Percentiles rank a stretch among this genome's conserved stretches.
phyloP scores from a whole-genome alignment of 2,113 vertebrate genomes.

The Megaptera novaeangliae region DNA sequence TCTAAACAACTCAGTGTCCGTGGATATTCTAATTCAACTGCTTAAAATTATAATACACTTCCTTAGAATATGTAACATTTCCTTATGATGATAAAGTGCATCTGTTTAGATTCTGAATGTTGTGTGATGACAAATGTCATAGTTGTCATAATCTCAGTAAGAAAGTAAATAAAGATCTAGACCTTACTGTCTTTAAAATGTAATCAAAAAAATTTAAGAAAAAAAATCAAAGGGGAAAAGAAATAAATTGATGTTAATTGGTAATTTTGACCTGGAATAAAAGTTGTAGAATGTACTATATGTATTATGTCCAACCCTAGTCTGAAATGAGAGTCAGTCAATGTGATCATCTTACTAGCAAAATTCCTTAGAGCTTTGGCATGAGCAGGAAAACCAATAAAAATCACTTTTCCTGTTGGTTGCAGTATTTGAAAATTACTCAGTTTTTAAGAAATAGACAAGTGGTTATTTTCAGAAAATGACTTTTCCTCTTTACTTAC shows the following conservation, averaged over 20 bases:
- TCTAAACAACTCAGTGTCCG: neutral
- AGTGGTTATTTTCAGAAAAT: neutral
- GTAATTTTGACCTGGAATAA: constrained; percentile 8
- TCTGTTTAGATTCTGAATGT: neutral
- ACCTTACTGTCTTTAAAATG: constrained; percentile 30
- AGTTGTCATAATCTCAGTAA: constrained; percentile 54
- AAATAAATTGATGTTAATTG: neutral
- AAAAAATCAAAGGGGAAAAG: neutral
- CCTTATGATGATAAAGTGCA: neutral
- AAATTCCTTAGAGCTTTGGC: neutral
- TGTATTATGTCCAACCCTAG: neutral
- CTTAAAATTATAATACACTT: neutral
- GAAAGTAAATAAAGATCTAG: neutral
- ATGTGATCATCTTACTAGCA: neutral
- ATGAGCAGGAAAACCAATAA: neutral
- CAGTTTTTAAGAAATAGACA: neutral
- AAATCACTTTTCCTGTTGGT: neutral
- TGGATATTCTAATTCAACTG: neutral
- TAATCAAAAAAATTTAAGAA: too few relatives aligned
- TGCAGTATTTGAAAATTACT: neutral
- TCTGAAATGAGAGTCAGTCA: neutral
- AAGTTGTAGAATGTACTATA: neutral
- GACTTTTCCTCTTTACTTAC: neutral
- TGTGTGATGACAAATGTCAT: constrained; percentile 39
- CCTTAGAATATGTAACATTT: neutral